phyloP scores from a whole-genome alignment of 1,140 invertebrate genomes.

The Pissodes strobi region DNA sequence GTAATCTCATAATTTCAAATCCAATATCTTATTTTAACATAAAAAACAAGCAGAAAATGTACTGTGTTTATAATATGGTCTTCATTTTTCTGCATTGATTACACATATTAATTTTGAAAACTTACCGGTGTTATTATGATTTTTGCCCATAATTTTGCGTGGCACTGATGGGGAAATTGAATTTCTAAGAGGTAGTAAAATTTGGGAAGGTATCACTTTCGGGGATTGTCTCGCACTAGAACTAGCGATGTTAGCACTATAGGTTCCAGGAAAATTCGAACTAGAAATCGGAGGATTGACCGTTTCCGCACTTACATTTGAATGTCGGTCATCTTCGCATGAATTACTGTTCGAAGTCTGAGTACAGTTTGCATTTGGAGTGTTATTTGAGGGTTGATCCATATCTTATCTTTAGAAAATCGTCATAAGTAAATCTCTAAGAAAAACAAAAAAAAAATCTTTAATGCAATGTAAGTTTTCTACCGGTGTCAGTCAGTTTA shows the following conservation, averaged over 20 bases:
- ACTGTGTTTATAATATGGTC: too few species aligned
- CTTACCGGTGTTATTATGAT: conserved; percentile 54
- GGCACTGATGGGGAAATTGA: conserved; percentile 50
- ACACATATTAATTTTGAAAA: not conserved
- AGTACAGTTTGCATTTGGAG: conserved; percentile 16
- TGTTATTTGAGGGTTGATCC: conserved; percentile 20
- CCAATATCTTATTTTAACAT: not conserved
- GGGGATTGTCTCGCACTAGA: conserved; percentile 51
- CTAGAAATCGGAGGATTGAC: conserved; percentile 23
- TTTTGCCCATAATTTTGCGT: conserved; percentile 53
- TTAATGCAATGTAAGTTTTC: conserved; percentile 26
- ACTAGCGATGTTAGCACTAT: conserved; percentile 38
- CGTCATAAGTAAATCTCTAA: conserved; percentile 13
- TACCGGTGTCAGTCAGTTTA: conserved; percentile 40
- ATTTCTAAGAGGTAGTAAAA: conserved; percentile 41
- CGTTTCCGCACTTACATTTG: conserved; percentile 30
- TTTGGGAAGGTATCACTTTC: conserved; percentile 44
- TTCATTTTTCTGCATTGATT: conserved; percentile 4
- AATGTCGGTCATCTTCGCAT: conserved; percentile 28
- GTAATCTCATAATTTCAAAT: not conserved
- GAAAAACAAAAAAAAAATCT: conserved; percentile 21
- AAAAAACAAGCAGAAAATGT: not conserved
- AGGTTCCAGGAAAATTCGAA: conserved; percentile 36
- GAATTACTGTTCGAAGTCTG: conserved; percentile 26
- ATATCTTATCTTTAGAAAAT: not conserved